Conservation (phyloP, 1,140 invertebrate species). For the Gryllus bimaculatus region DNA sequence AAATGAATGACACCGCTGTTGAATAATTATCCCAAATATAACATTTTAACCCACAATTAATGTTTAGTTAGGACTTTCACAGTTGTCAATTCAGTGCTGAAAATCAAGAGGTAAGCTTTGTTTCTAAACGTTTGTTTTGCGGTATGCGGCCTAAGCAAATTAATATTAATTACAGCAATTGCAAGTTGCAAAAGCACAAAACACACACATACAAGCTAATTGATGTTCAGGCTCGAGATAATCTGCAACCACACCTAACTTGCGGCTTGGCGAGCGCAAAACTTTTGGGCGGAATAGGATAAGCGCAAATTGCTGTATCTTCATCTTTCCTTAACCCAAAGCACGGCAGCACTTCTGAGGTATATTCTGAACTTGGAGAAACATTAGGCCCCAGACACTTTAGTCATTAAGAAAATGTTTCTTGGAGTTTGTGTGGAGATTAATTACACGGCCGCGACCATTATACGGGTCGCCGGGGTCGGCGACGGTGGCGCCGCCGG, state of each 20-base stretch:
- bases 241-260: background rate
- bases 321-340: constrained; percentile 4
- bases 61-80: too few relatives aligned
- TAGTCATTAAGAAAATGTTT: constrained; percentile 1
- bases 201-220: background rate
- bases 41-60: too few relatives aligned
- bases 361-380: background rate
- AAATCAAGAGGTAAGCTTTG: too few relatives aligned
- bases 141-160: background rate
- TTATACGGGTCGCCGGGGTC: too few relatives aligned
- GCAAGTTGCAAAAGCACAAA: background rate
- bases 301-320: background rate
- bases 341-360: background rate
- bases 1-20: too few relatives aligned
- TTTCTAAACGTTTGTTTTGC: too few relatives aligned
- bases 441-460: background rate
- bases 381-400: background rate
- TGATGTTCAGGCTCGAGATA: background rate
- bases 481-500: too few relatives aligned
- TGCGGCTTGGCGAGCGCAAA: background rate
- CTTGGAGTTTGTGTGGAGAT: background rate
- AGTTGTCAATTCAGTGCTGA: too few relatives aligned
- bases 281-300: background rate
- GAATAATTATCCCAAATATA: too few relatives aligned
- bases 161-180: background rate